phyloP scores from a whole-genome alignment of 2,888 invertebrate species.

The Pterostichus madidus region DNA sequence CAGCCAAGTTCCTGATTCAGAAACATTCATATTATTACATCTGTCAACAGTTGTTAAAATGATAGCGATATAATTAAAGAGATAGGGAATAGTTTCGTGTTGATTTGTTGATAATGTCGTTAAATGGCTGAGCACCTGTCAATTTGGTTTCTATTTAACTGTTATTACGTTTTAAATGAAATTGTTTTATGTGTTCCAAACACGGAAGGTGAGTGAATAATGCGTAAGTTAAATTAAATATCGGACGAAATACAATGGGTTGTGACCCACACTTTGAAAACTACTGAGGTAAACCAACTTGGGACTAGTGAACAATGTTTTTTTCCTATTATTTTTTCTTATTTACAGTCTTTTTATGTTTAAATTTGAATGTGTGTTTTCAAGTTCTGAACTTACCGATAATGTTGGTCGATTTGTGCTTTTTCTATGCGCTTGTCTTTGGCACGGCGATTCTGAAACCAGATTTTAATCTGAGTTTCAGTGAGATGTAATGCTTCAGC shows the following conservation, averaged over 20 bases:
- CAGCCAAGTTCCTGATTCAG: conserved; percentile 73
- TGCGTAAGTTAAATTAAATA: not conserved
- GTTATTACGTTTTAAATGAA: conserved; percentile 47
- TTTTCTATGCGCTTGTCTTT: conserved; percentile 98
- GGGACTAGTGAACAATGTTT: too few relatives aligned
- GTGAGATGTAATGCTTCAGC: conserved; percentile 85
- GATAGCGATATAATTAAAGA: conserved; percentile 29
- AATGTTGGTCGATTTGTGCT: conserved; percentile 96
- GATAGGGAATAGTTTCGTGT: conserved; percentile 42
- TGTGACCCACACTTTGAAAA: too few relatives aligned
- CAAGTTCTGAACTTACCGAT: conserved; percentile 82
- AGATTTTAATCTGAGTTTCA: conserved; percentile 92
- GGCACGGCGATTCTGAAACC: conserved; percentile 97
- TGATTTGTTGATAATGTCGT: conserved; percentile 23
- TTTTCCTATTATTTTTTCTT: too few relatives aligned
- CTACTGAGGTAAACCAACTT: too few relatives aligned
- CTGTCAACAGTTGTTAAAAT: conserved; percentile 25
- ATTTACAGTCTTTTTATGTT: too few relatives aligned
- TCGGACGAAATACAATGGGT: not conserved
- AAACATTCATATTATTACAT: conserved; percentile 29
- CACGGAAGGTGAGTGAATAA: conserved; percentile 6
- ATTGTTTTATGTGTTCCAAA: not conserved
- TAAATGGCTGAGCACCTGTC: conserved; percentile 39
- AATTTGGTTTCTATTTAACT: conserved; percentile 49
- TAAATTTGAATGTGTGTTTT: too few relatives aligned